Evolutionary conservation across 2,888 invertebrate species (phyloP).

Genomic region (Drosophila kuntzei): DNA sequence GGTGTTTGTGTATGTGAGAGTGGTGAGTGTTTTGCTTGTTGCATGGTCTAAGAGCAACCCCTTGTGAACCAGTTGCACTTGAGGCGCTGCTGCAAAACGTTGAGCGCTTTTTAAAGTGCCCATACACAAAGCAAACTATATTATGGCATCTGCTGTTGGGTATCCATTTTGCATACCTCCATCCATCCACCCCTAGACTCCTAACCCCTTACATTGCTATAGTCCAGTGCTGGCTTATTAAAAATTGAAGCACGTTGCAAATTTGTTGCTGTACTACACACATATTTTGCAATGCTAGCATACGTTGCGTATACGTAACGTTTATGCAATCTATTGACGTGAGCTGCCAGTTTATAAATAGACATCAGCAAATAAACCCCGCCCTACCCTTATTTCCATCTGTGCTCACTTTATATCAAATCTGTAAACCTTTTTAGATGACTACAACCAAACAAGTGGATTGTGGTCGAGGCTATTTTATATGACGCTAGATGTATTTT

Average conservation of each 20-base stretch:
- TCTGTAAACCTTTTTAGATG: conserved; percentile 7
- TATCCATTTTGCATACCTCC: conserved; percentile 5
- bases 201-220: not conserved
- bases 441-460: conserved; percentile 34
- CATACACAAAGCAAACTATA: conserved; percentile 60
- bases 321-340: conserved; percentile 56
- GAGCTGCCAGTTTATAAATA: conserved; percentile 55
- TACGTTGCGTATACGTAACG: conserved; percentile 54
- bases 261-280: conserved; percentile 37
- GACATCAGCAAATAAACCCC: conserved; percentile 16
- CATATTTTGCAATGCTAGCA: conserved; percentile 17
- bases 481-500: conserved; percentile 19
- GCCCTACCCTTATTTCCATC: not conserved
- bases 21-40: conserved; percentile 38
- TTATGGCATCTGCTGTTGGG: conserved; percentile 35
- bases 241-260: conserved; percentile 60
- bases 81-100: conserved; percentile 62
- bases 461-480: conserved; percentile 43
- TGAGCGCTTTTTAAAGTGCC: conserved; percentile 60
- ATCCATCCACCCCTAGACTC: not conserved
- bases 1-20: conserved; percentile 16
- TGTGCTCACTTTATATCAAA: not conserved
- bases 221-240: conserved; percentile 46
- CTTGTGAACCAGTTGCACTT: conserved; percentile 77
- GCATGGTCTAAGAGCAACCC: conserved; percentile 49